Conservation (phyloP, 2,888 invertebrate species). For the Amaurobius ferox region DNA sequence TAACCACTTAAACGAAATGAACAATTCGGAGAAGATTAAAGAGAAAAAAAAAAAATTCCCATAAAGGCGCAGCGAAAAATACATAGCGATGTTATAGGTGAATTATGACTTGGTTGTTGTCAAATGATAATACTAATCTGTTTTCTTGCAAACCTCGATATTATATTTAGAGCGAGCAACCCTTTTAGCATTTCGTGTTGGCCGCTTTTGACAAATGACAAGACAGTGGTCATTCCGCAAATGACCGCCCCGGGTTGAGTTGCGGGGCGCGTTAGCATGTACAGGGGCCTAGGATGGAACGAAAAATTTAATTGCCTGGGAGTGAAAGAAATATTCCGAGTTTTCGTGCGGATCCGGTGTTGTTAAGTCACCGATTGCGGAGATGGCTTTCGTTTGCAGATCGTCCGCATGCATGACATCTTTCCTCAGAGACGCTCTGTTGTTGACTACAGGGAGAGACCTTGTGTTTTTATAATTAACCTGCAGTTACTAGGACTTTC, state of each 20-base stretch:
- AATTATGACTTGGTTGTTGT: slow-evolving; percentile 68
- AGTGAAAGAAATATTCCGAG: slow-evolving; percentile 15
- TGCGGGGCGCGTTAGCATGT: slow-evolving; percentile 31
- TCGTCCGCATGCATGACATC: slow-evolving; percentile 3
- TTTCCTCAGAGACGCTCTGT: not conserved
- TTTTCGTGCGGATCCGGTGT: slow-evolving; percentile 14
- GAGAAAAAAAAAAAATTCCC: not conserved
- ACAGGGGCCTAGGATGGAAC: slow-evolving; percentile 16
- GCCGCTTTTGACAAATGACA: slow-evolving; percentile 66
- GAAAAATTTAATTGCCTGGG: slow-evolving; percentile 61
- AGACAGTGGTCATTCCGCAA: slow-evolving; percentile 61
- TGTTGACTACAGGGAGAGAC: slow-evolving; percentile 6
- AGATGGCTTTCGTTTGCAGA: not conserved
- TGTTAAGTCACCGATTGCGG: not conserved
- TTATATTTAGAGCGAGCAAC: slow-evolving; percentile 53
- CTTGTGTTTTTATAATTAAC: not conserved
- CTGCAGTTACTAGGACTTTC: not conserved
- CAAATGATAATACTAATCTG: slow-evolving; percentile 59
- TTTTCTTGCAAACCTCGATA: slow-evolving; percentile 43
- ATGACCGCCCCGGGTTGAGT: slow-evolving; percentile 30
- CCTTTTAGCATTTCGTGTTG: slow-evolving; percentile 67
- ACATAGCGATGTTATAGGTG: slow-evolving; percentile 21
- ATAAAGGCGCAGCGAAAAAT: slow-evolving; percentile 7
- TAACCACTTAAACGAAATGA: slow-evolving; percentile 39
- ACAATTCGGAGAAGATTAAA: not conserved